phyloP scores from a whole-genome alignment of 2,888 invertebrate genomes.

The Tuta absoluta region DNA sequence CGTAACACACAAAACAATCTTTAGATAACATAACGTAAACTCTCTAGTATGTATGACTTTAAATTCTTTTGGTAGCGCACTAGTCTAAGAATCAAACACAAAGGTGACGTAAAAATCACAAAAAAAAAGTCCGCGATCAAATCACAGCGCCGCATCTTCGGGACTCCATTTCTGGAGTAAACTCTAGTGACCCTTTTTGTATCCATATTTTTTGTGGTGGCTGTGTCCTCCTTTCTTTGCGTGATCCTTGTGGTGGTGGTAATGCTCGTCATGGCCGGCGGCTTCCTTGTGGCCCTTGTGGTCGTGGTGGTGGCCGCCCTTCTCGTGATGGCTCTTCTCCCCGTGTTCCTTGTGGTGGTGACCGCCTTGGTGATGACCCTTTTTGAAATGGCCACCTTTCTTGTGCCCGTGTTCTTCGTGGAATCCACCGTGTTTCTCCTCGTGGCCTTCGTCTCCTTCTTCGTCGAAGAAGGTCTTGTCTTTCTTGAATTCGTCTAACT shows the following conservation, averaged over 20 bases:
- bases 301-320: slow-evolving; percentile 90
- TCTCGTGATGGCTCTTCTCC: slow-evolving; percentile 89
- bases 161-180: too few relatives aligned
- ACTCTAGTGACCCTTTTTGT: slow-evolving; percentile 80
- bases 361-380: slow-evolving; percentile 89
- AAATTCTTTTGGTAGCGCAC: slow-evolving; percentile 17
- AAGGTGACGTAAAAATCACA: slow-evolving; percentile 10
- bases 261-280: slow-evolving; percentile 88
- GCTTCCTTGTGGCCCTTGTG: slow-evolving; percentile 90
- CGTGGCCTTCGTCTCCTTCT: slow-evolving; percentile 90
- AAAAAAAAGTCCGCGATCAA: too few relatives aligned
- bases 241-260: slow-evolving; percentile 86
- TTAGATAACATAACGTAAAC: neutral
- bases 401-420: slow-evolving; percentile 91
- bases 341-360: slow-evolving; percentile 90
- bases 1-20: neutral
- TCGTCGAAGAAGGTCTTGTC: slow-evolving; percentile 93
- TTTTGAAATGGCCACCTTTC: slow-evolving; percentile 90
- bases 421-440: slow-evolving; percentile 90
- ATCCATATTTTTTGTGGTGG: slow-evolving; percentile 90
- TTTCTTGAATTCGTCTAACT: slow-evolving; percentile 92
- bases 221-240: slow-evolving; percentile 91
- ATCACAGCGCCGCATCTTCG: too few relatives aligned
- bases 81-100: slow-evolving; percentile 10
- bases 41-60: slow-evolving; percentile 16